These are phyloP conservation scores for Pissodes strobi DNA, from an alignment of 1,140 invertebrate species.

Conservation along the genomic window DNA sequence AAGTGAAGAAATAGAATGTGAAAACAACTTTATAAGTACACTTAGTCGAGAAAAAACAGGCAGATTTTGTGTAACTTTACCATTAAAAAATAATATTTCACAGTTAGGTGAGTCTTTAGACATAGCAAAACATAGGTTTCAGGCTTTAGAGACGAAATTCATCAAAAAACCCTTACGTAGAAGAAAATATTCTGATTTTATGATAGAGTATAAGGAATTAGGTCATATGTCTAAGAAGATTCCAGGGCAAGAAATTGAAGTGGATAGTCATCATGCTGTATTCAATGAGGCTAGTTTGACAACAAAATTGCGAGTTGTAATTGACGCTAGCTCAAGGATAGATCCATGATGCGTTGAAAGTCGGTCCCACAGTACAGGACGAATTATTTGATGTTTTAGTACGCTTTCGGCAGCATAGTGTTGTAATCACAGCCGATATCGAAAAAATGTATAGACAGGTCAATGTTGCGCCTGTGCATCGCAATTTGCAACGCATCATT, in stretches of 20 bases:
- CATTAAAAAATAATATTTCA: too few species aligned
- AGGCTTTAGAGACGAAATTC: neutral
- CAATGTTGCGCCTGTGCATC: neutral
- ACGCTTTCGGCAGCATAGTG: too few species aligned
- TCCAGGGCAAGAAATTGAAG: too few species aligned
- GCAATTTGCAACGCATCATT: neutral
- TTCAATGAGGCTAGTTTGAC: too few species aligned
- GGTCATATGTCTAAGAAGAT: neutral
- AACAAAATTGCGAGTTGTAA: too few species aligned
- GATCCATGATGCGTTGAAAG: neutral
- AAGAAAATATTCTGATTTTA: neutral
- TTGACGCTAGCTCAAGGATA: neutral
- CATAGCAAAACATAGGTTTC: neutral
- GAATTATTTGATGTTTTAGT: neutral
- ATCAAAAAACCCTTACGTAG: neutral
- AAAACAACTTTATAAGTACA: neutral
- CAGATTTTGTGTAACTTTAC: neutral
- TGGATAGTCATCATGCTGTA: too few species aligned
- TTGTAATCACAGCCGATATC: too few species aligned
- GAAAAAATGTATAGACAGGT: too few species aligned
- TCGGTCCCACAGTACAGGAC: neutral
- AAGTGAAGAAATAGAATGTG: neutral
- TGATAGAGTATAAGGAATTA: too few species aligned
- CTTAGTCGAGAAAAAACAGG: neutral
- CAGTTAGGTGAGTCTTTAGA: neutral